Evolutionary conservation across 92 coral and sea anemone genomes (phyloP).

Genomic region (Parazoanthus darwini): DNA sequence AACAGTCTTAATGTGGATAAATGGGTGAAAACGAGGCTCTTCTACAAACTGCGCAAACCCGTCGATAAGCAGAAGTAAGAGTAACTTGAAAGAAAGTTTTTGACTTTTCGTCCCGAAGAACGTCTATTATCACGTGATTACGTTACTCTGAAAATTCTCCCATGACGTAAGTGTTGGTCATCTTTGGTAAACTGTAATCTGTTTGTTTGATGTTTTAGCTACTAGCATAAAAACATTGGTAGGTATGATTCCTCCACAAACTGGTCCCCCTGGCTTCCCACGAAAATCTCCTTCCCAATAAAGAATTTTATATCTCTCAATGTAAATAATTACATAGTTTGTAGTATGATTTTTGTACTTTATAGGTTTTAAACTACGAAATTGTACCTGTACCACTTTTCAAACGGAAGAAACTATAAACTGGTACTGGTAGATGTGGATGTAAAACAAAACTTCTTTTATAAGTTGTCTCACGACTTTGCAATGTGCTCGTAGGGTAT

Average conservation of each 20-base stretch:
- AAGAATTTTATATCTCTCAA: background rate
- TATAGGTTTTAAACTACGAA: background rate
- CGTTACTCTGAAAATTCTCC: too few relatives aligned
- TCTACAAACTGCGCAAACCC: slow-evolving; percentile 79
- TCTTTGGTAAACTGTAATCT: too few relatives aligned
- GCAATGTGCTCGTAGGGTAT: too few relatives aligned
- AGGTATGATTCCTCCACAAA: too few relatives aligned
- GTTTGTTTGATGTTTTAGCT: too few relatives aligned
- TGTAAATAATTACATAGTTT: background rate
- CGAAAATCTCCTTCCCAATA: background rate
- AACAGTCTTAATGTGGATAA: slow-evolving; percentile 95
- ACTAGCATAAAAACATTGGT: too few relatives aligned
- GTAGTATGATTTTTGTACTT: background rate
- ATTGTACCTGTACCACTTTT: too few relatives aligned
- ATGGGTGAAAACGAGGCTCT: slow-evolving; percentile 88
- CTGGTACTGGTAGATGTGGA: too few relatives aligned
- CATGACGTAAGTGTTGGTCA: too few relatives aligned
- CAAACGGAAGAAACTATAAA: background rate
- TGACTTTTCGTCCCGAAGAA: background rate
- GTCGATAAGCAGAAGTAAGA: slow-evolving; percentile 94
- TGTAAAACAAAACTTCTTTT: too few relatives aligned
- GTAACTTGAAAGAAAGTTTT: background rate
- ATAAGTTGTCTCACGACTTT: too few relatives aligned
- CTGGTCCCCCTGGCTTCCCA: too few relatives aligned
- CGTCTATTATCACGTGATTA: background rate